Evolutionary conservation across 2,113 vertebrate genomes (phyloP), one percentile per base, ranked within the genome.

Genomic region (Jaculus jaculus): DNA sequence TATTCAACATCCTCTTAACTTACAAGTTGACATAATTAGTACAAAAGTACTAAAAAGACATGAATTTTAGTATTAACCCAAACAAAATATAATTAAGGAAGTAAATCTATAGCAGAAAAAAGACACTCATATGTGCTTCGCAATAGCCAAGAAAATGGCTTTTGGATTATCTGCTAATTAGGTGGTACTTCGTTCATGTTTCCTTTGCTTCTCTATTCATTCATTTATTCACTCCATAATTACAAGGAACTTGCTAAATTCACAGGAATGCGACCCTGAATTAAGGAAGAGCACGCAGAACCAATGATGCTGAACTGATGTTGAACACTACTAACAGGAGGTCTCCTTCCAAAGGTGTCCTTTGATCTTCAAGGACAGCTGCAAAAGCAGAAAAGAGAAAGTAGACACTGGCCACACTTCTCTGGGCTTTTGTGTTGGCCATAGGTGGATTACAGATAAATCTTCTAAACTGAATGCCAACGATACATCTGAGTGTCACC

Each of bases 1-100:
- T 85, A n/a, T 79, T 88, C 58, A 89, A 54, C 47, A 93, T 63
- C 78, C 13, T 86, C 26, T 63, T 78, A 63, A 30, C 54, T 84
- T 95, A 11, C 87, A 95, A 94, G 89, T 82, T 91, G 81, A 87
- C 24, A 58, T 39, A 94, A 87, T 93, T 91, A 87, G 72, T 84
- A 30, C 72, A 32, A 91, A 79, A 78, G 34, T 30, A 87, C 71
- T 84, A 79, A 92, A 86, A 72, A 91, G 86, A 34, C 47, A 96
- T 42, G 80, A 93, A 91, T 89, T 97, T 97, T 84, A 69, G 32
- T 84, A 91, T 92, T 91, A 93, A 68, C 54, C 68, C 30, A 81
- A 95, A 58, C 28, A 79, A 97, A 91, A 95, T 71, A 60, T 91
- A 95, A 95, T 95, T 96, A 96, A 88, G 65, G 54, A 91, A 94